phyloP scores from a whole-genome alignment of 2,888 invertebrate genomes.

The Gastracanthus pulcherrimus region DNA sequence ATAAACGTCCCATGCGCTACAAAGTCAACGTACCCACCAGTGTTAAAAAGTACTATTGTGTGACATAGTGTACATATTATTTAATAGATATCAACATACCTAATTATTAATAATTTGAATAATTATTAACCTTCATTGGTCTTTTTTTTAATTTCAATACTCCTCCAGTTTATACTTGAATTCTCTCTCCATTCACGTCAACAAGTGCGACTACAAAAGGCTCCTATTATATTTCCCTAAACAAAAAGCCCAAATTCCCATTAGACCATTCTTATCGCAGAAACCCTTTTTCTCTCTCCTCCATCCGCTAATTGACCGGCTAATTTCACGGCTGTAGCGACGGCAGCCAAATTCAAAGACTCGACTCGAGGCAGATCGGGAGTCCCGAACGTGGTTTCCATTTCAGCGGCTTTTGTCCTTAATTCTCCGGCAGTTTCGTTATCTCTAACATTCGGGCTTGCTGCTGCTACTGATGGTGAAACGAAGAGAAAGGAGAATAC shows the following conservation, averaged over 20 bases:
- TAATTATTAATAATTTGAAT: no score
- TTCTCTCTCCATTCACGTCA: constrained; percentile 10
- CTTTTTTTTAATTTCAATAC: no score
- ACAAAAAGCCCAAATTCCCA: constrained; percentile 46
- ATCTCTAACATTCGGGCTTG: constrained; percentile 71
- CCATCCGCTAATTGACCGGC: constrained; percentile 49
- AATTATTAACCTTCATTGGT: no score
- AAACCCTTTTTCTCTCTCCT: background rate
- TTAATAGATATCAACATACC: no score
- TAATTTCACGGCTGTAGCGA: constrained; percentile 29
- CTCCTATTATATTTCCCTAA: constrained; percentile 30
- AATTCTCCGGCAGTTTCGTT: constrained; percentile 70
- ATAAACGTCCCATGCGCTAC: no score
- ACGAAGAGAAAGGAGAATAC: background rate
- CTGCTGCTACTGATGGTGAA: background rate
- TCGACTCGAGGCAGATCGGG: constrained; percentile 6
- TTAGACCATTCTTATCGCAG: constrained; percentile 37
- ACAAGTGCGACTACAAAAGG: background rate
- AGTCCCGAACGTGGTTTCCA: constrained; percentile 59
- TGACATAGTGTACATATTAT: no score
- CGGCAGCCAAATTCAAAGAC: constrained; percentile 48
- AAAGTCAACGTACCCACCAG: no score
- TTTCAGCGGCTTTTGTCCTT: constrained; percentile 70
- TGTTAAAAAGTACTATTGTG: no score
- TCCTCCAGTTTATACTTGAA: no score